Percentiles rank a stretch among this genome's conserved stretches.
Evolutionary conservation across 2,113 vertebrate genomes (phyloP).

Genomic region (Plecturocebus donacophilus): DNA sequence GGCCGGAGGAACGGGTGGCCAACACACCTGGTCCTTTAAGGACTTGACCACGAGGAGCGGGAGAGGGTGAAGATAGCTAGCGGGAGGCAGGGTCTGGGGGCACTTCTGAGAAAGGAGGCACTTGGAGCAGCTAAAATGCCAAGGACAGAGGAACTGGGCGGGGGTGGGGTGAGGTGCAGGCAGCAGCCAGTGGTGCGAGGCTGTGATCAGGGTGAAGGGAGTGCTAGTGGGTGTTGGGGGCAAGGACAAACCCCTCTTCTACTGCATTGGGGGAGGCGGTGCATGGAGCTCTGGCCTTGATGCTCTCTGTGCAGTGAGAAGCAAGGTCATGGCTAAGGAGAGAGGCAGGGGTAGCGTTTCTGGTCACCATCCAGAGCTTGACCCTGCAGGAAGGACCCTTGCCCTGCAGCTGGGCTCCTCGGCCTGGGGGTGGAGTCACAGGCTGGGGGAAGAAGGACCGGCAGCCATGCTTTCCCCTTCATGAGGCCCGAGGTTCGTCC

Average conservation of each 20-base stretch:
- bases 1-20: neutral
- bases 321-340: too few species aligned
- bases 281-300: neutral
- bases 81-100: fast-evolving
- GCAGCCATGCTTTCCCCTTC: neutral
- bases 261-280: fast-evolving
- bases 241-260: neutral
- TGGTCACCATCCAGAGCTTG: fast-evolving
- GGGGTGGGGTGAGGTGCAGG: neutral
- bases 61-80: fast-evolving
- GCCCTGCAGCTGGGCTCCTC: too few species aligned
- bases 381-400: neutral
- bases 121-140: neutral
- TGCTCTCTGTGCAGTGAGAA: neutral
- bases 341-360: neutral
- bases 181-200: fast-evolving
- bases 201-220: neutral
- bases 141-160: neutral
- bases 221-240: too few species aligned
- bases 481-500: too few species aligned
- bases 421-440: fast-evolving
- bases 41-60: fast-evolving
- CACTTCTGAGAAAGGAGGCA: neutral
- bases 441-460: too few species aligned
- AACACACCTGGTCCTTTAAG: neutral